Conservation (phyloP, 1,140 invertebrate species). For the Bombus superbus region DNA sequence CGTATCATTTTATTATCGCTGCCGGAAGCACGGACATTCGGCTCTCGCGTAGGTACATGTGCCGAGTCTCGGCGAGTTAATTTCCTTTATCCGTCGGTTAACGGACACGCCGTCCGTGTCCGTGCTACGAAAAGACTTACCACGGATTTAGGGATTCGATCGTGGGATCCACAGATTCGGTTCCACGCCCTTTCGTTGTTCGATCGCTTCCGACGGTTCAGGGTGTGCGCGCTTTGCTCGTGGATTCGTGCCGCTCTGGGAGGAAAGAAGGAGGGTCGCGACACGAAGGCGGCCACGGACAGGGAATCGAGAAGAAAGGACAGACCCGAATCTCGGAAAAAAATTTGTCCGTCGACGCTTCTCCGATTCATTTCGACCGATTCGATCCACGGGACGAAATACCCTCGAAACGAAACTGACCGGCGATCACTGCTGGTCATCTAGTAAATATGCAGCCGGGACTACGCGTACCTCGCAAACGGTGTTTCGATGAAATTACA, state of each 20-base stretch:
- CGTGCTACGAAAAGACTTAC: not conserved
- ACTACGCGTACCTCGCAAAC: not conserved
- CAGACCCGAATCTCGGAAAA: no score
- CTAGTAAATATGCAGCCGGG: not conserved
- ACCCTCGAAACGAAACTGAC: no score
- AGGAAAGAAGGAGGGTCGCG: not conserved
- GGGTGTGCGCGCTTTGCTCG: slow-evolving; percentile 36
- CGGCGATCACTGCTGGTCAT: not conserved
- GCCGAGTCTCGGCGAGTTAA: not conserved
- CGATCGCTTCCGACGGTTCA: slow-evolving; percentile 55
- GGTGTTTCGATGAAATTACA: slow-evolving; percentile 7
- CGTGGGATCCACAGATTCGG: slow-evolving; percentile 59
- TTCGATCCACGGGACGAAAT: not conserved
- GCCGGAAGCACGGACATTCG: not conserved
- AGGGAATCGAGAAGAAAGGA: slow-evolving; percentile 6
- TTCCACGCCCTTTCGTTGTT: slow-evolving; percentile 79
- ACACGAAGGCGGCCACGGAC: not conserved
- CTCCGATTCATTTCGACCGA: not conserved
- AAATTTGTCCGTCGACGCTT: no score
- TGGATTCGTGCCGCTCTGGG: slow-evolving; percentile 1
- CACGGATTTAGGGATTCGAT: slow-evolving; percentile 32
- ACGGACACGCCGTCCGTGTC: not conserved
- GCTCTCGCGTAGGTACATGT: not conserved
- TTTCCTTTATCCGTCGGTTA: slow-evolving; percentile 40
- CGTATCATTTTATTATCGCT: slow-evolving; percentile 20